These are phyloP conservation scores for Ernsta delagoae DNA, from an alignment of 2,888 invertebrate species.

Conservation along the genomic window DNA sequence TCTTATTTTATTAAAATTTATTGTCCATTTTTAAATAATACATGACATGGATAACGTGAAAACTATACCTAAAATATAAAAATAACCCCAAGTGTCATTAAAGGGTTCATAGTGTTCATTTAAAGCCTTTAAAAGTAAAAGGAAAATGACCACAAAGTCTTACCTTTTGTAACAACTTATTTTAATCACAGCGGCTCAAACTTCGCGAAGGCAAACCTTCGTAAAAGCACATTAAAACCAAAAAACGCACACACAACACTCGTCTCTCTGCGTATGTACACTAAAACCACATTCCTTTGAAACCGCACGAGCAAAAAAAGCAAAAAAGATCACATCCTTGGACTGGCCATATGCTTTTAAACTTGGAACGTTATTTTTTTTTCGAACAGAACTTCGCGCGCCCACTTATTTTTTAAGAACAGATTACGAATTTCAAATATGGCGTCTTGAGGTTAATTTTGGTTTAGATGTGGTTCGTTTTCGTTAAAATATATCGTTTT, in stretches of 20 bases:
- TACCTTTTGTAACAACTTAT: constrained; percentile 47
- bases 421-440: constrained; percentile 34
- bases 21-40: too few species aligned
- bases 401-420: background rate
- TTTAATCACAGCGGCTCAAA: constrained; percentile 45
- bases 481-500: constrained; percentile 70
- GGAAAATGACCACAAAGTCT: constrained; percentile 38
- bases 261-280: constrained; percentile 67
- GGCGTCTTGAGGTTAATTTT: constrained; percentile 46
- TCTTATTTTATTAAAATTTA: too few species aligned
- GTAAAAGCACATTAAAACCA: constrained; percentile 52
- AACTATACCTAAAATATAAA: too few species aligned
- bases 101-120: too few species aligned
- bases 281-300: constrained; percentile 70
- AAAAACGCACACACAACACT: constrained; percentile 65
- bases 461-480: constrained; percentile 58
- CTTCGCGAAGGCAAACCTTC: constrained; percentile 58
- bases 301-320: constrained; percentile 47
- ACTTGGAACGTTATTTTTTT: constrained; percentile 40
- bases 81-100: too few species aligned
- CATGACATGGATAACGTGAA: too few species aligned
- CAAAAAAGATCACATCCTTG: constrained; percentile 71
- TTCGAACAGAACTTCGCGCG: constrained; percentile 37
- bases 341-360: constrained; percentile 55
- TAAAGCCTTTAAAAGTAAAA: constrained; percentile 8